These are phyloP conservation scores for Noctua comes DNA, from an alignment of 2,888 invertebrate genomes.

Conservation along the genomic window DNA sequence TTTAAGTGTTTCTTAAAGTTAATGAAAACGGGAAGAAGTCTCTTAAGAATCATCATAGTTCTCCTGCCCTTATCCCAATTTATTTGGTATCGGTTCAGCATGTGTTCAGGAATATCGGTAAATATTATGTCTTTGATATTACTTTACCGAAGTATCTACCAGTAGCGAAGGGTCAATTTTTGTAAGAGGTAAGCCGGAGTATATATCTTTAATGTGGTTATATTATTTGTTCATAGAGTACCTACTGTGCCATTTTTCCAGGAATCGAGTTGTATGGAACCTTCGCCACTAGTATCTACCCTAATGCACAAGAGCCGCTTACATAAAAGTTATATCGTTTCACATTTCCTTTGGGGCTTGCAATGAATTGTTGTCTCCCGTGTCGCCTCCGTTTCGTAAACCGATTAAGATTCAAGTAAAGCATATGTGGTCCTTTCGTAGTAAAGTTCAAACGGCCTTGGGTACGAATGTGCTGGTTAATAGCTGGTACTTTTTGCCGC, in stretches of 20 bases:
- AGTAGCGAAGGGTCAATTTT: too few species aligned
- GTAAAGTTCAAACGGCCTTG: too few species aligned
- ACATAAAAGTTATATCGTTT: not conserved
- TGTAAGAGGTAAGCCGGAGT: too few species aligned
- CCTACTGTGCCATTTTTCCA: too few species aligned
- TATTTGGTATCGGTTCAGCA: too few species aligned
- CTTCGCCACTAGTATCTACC: too few species aligned
- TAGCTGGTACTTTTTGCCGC: not conserved
- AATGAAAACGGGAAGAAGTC: not conserved
- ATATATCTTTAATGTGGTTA: too few species aligned
- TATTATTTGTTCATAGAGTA: too few species aligned
- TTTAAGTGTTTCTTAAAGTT: not conserved
- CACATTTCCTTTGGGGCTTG: constrained; percentile 7
- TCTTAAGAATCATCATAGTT: not conserved
- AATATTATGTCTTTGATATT: not conserved
- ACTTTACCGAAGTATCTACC: not conserved
- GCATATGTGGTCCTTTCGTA: not conserved
- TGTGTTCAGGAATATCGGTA: not conserved
- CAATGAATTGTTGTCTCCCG: not conserved
- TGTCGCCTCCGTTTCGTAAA: not conserved
- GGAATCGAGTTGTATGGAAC: too few species aligned
- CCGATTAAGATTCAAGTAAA: too few species aligned
- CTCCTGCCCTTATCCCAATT: too few species aligned
- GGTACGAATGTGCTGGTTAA: not conserved
- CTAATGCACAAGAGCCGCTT: not conserved